Conservation (phyloP, 2,113 vertebrate genomes). For the Clarias gariepinus region DNA sequence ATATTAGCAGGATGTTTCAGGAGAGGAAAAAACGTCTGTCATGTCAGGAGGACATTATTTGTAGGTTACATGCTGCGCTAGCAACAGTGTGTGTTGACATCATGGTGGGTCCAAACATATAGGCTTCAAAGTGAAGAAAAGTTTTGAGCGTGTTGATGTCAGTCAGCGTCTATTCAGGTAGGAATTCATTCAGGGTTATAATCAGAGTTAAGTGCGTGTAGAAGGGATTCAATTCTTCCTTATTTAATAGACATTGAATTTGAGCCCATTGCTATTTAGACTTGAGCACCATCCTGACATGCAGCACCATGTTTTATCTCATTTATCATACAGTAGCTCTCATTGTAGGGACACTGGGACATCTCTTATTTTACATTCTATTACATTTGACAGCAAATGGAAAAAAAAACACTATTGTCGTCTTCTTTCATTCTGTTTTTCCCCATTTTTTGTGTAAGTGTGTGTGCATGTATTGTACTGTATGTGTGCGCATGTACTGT, state of each 20-base stretch:
- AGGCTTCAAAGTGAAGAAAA: background rate
- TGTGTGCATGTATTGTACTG: background rate
- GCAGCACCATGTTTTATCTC: background rate
- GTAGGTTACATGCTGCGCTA: background rate
- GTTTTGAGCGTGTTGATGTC: background rate
- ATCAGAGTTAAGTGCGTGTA: background rate
- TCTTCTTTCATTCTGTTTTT: background rate
- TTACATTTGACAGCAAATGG: background rate
- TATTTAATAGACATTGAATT: background rate
- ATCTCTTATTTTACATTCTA: background rate
- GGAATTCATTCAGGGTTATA: background rate
- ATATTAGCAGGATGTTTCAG: constrained; percentile 8
- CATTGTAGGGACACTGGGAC: background rate
- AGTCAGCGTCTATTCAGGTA: background rate
- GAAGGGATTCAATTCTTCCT: background rate
- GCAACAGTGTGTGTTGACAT: background rate
- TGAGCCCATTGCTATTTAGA: background rate
- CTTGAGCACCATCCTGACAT: background rate
- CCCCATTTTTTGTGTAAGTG: background rate
- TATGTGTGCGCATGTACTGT: background rate
- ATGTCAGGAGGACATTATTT: background rate
- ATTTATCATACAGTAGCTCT: background rate
- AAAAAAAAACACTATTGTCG: background rate
- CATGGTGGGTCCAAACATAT: background rate
- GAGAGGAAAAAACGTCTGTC: background rate